Percentiles rank a stretch among this genome's conserved stretches.
These are phyloP conservation scores for Archips xylosteana DNA, from an alignment of 2,888 invertebrate genomes.

Conservation along the genomic window DNA sequence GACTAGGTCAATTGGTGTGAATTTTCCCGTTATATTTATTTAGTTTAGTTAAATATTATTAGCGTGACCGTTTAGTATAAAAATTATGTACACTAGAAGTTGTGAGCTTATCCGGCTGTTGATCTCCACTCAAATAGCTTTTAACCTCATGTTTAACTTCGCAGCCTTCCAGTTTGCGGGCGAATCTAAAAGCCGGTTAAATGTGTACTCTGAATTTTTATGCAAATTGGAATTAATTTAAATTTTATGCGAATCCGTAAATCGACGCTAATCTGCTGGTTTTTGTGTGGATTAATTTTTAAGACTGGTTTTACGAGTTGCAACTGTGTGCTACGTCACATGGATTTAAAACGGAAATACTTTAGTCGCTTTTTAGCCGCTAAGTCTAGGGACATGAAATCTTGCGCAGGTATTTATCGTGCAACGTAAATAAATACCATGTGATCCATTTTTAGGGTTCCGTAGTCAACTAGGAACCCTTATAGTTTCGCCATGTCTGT, in stretches of 20 bases:
- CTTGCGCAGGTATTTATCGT: too few relatives aligned
- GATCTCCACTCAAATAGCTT: conserved; percentile 10
- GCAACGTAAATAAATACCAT: too few relatives aligned
- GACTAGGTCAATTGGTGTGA: too few relatives aligned
- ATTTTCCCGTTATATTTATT: too few relatives aligned
- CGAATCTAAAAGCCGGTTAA: conserved; percentile 5
- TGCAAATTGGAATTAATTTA: conserved; percentile 5
- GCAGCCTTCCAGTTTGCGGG: conserved; percentile 4
- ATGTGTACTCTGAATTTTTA: conserved; percentile 15
- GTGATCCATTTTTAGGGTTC: too few relatives aligned
- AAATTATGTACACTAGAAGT: not conserved
- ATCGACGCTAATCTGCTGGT: conserved; percentile 3
- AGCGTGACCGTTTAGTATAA: too few relatives aligned
- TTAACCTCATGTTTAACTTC: conserved; percentile 11
- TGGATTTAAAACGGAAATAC: not conserved
- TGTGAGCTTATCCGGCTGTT: not conserved
- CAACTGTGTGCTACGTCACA: not conserved
- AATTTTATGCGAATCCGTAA: conserved; percentile 17
- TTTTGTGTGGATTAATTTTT: not conserved
- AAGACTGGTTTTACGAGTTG: not conserved
- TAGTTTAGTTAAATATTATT: too few relatives aligned
- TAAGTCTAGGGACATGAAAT: too few relatives aligned
- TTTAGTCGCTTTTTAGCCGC: too few relatives aligned
- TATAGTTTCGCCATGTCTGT: too few relatives aligned
- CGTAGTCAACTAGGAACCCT: too few relatives aligned